These are phyloP conservation scores for Trichogramma evanescens DNA, from an alignment of 2,888 invertebrate species.

Conservation along the genomic window DNA sequence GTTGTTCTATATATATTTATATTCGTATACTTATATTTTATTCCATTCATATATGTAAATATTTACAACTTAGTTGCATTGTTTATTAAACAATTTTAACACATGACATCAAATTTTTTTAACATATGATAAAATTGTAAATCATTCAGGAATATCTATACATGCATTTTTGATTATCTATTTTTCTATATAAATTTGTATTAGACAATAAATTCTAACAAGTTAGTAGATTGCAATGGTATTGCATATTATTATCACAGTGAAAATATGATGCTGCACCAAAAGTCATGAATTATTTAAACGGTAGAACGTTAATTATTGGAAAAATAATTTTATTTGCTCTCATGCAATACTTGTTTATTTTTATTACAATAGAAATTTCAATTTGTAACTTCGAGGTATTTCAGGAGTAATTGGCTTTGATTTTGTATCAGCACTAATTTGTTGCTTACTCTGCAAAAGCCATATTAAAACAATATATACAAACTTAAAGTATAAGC, in stretches of 20 bases:
- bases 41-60: background rate
- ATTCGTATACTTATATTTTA: background rate
- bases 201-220: no score
- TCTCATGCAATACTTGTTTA: background rate
- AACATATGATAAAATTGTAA: background rate
- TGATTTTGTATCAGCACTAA: no score
- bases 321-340: constrained; percentile 5
- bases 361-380: no score
- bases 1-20: no score
- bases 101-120: background rate
- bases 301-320: constrained; percentile 5
- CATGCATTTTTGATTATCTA: background rate
- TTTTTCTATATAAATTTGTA: no score
- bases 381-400: no score
- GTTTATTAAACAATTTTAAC: background rate
- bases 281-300: constrained; percentile 15
- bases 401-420: no score
- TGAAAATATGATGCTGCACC: constrained; percentile 19
- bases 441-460: no score
- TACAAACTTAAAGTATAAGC: no score
- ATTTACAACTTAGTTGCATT: background rate
- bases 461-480: no score
- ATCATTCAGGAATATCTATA: background rate
- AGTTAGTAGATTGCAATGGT: constrained; percentile 18
- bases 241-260: constrained; percentile 23